Evolutionary conservation across 2,888 invertebrate species (phyloP).

Genomic region (Rotaria sp.): DNA sequence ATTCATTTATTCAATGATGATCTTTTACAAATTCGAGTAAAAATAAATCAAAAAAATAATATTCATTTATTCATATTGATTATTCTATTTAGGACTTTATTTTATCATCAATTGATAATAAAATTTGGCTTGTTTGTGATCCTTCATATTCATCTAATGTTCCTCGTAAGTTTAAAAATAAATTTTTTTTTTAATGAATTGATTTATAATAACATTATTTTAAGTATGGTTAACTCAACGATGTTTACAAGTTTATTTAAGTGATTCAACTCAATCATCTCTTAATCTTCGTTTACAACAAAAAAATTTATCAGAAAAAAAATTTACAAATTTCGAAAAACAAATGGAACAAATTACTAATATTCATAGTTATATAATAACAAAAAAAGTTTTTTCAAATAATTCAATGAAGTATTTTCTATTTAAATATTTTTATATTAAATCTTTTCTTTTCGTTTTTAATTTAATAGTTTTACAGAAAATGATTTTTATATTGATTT

Average conservation of each 20-base stretch:
- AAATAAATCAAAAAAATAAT: not conserved
- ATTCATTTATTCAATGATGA: not conserved
- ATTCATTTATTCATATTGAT: not conserved
- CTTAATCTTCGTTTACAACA: not conserved
- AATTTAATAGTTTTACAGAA: not conserved
- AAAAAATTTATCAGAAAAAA: not conserved
- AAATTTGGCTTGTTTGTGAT: not conserved
- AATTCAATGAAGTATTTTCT: not conserved
- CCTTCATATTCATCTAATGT: not conserved
- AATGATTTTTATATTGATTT: not conserved
- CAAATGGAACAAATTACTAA: not conserved
- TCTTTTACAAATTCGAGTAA: not conserved
- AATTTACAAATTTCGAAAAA: not conserved
- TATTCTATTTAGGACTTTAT: not conserved
- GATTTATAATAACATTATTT: not conserved
- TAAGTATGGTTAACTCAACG: not conserved
- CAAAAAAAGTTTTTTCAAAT: not conserved
- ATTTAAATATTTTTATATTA: no score
- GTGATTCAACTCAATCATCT: not conserved
- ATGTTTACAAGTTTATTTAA: slow-evolving; percentile 15
- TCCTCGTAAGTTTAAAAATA: not conserved
- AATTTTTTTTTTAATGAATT: not conserved
- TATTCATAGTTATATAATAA: not conserved
- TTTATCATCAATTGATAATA: not conserved
- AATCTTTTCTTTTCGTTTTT: not conserved